Evolutionary conservation across 2,113 vertebrate genomes (phyloP), one percentile per base, ranked within the genome.

Genomic region (Spilogale gracilis): DNA sequence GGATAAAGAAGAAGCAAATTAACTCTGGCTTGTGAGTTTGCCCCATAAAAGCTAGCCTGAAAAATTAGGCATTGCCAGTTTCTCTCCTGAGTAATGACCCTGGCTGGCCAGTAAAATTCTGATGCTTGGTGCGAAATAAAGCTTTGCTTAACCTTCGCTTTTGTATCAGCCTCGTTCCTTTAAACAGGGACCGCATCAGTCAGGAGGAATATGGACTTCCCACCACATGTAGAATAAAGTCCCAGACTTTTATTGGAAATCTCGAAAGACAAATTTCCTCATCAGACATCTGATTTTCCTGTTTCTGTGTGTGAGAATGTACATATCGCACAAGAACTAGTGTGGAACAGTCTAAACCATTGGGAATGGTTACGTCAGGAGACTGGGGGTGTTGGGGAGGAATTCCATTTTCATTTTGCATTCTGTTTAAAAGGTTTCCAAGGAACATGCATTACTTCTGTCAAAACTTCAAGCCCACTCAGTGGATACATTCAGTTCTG

Each of bases 221-320:
- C 78, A 82, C 32, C 45, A 43, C 58, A 38, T 48, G 94, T 74
- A 79, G 61, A 32, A 38, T 17, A 65, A 61, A 69, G 87, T 2
- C n/a, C 9, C 83, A 95, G 91, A 71, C 83, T n/a, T 96, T 86
- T 43, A 32, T 81, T 88, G 63, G 73, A 92, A 89, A 23, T 87
- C 93, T 86, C 69, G n/a, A 97, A 89, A 88, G 93, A 54, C 38
- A 2, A 32, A 87, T 95, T 38, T 90, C 87, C 38, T 97, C 93
- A 50, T 95, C 79, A 87, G 54, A 89, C 95, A 92, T 95, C 96
- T 94, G 97, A 65, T 32, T 71, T 54, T 21, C 76, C 3, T 63
- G 65, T 76, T 79, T 94, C 21, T 74, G 38, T 30, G 1, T 74
- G 65, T 81, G 85, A 45, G 25, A 7, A 50, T 88, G 45, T 56